Evolutionary conservation across 2,113 vertebrate species (phyloP).

Genomic region (Narcine bancroftii): DNA sequence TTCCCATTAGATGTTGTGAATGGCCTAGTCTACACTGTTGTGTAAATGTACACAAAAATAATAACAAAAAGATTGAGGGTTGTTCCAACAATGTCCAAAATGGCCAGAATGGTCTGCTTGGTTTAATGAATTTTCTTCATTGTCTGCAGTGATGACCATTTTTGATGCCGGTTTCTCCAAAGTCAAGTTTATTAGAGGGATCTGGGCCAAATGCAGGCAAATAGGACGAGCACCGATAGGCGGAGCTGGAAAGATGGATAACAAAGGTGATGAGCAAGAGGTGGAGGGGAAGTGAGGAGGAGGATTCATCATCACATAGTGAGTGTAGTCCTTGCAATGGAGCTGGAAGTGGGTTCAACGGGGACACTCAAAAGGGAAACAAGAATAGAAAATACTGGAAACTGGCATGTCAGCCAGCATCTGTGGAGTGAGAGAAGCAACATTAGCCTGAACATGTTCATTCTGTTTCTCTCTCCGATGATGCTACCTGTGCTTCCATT

Average conservation of each 20-base stretch:
- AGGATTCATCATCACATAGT: too few species aligned
- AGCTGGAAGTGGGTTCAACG: neutral
- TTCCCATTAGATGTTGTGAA: neutral
- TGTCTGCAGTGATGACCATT: conserved; percentile 88
- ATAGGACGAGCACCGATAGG: too few species aligned
- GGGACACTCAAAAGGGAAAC: neutral
- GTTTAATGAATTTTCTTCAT: conserved; percentile 77
- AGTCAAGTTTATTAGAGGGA: too few species aligned
- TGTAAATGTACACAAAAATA: conserved; percentile 98
- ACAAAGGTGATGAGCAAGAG: neutral
- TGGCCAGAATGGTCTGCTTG: conserved; percentile 90
- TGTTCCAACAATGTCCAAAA: conserved; percentile 94
- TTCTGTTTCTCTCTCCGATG: too few species aligned
- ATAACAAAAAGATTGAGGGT: conserved; percentile 93
- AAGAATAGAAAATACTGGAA: too few species aligned
- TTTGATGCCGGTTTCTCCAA: conserved; percentile 75
- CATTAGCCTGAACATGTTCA: too few species aligned
- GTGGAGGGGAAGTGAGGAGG: neutral
- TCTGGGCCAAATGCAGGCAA: too few species aligned
- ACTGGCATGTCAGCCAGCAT: too few species aligned
- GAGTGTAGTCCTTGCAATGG: neutral
- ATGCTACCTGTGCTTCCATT: too few species aligned
- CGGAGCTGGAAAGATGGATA: neutral
- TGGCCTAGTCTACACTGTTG: conserved; percentile 65
- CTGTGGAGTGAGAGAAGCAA: too few species aligned